These are phyloP conservation scores for Heptranchias perlo DNA, from an alignment of 2,113 vertebrate species.

Conservation along the genomic window DNA sequence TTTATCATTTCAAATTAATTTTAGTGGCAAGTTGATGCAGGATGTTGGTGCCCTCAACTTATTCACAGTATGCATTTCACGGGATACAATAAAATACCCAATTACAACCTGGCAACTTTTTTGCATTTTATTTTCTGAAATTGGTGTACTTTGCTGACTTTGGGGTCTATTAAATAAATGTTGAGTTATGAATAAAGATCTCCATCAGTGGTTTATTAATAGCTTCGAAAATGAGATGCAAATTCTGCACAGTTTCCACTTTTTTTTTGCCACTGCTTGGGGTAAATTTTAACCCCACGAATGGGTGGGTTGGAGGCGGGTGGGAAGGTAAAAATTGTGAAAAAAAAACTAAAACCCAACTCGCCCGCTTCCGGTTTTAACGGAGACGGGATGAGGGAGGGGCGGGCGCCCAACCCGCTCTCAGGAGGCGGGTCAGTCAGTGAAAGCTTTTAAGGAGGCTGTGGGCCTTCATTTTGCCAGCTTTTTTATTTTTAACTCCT, in stretches of 20 bases:
- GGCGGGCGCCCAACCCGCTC: no score
- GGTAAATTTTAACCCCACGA: no score
- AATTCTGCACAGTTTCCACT: background rate
- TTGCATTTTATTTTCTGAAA: background rate
- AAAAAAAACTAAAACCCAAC: no score
- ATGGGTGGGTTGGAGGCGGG: no score
- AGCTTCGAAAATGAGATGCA: background rate
- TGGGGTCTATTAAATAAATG: background rate
- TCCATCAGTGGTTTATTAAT: background rate
- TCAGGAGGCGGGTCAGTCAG: no score
- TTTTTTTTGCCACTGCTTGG: background rate
- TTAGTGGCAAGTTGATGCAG: background rate
- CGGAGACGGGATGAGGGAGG: no score
- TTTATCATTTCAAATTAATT: background rate
- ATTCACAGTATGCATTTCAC: background rate
- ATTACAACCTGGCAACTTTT: background rate
- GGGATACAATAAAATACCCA: background rate
- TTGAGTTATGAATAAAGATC: background rate
- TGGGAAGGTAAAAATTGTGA: no score
- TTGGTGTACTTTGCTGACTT: background rate
- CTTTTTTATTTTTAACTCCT: no score
- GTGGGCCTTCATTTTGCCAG: no score
- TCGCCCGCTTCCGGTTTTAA: no score
- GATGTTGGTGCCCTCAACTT: background rate
- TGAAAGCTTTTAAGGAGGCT: no score